Base-by-base conservation (phyloP, 2,797 vertebrate genomes). In the Choloepus didactylus region DNA sequence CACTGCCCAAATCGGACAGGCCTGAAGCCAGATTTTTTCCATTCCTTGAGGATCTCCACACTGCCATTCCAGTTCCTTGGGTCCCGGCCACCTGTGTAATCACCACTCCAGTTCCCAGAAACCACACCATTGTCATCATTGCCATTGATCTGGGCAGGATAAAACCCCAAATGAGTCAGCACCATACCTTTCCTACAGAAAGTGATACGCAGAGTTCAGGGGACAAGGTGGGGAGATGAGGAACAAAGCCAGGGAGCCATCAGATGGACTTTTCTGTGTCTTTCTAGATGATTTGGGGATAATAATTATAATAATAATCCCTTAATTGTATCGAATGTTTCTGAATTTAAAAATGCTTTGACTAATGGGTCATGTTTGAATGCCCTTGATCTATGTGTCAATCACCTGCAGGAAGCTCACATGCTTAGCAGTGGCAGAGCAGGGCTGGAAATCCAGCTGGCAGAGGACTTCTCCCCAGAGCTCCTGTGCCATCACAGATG, bases 1-100 rank as follows among this genome's bases (percentile, higher is more conserved):
- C 99, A 99, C 95, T 99, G 99, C 54, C 99, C 99, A 1, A 98
- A 99, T 91, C 97, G 99, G 23, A 99, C 99, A 0, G 98, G 98
- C 89, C 41, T 98, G 91, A 93, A 98, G 25, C 99, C 98, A 2
- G 98, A 97, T 27, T 98, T 97, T 96, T 99, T 99, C 99, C 99
- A 99, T 69, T 96, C 96, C 77, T 97, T 98, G 60, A 99, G 98
- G 98, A 99, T 99, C 27, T 99, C 98, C 94, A 99, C 99, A 0
- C 99, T 99, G 96, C 99, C 99, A 0, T 98, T 99, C 99, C 99
- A 99, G 75, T 97, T 98, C 49, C 97, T 97, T 1, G 99, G 99
- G 25, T 98, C 97, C 29, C 98, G 97, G 0, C 99, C 99, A 14
- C 97, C 99, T 0, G 94, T 29, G 29, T 99, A 99, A 1, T 98